Conservation (phyloP, 2,888 invertebrate genomes). For the Ganaspis brasiliensis region DNA sequence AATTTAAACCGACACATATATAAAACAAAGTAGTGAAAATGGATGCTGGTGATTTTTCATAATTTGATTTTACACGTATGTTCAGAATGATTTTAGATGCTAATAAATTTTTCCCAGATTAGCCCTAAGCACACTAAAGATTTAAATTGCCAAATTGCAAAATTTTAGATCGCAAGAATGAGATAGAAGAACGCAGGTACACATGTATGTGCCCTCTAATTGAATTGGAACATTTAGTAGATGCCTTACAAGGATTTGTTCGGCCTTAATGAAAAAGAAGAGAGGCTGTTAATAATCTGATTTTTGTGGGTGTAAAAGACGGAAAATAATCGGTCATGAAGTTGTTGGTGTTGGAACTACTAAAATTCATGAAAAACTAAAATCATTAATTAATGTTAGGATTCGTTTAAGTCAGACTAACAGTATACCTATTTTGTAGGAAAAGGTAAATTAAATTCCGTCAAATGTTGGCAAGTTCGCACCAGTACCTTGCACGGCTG, state of each 20-base stretch:
- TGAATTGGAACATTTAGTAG: constrained; percentile 1
- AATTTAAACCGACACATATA: background rate
- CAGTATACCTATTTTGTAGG: too few relatives aligned
- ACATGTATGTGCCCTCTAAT: constrained; percentile 9
- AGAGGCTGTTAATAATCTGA: constrained; percentile 8
- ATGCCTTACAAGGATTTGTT: constrained; percentile 5
- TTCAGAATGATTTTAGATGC: too few relatives aligned
- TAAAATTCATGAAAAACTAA: constrained; percentile 14
- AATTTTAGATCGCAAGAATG: too few relatives aligned
- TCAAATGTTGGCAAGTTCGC: constrained; percentile 16
- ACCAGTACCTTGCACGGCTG: background rate
- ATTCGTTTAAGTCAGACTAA: too few relatives aligned
- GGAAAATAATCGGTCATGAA: background rate
- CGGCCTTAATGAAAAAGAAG: background rate
- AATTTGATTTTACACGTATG: too few relatives aligned
- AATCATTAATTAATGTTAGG: too few relatives aligned
- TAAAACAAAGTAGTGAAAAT: background rate
- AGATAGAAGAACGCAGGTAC: too few relatives aligned
- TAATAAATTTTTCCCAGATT: too few relatives aligned
- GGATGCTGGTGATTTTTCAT: too few relatives aligned
- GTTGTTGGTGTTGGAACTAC: background rate
- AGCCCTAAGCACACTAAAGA: too few relatives aligned
- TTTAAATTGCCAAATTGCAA: too few relatives aligned
- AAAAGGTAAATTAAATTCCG: too few relatives aligned
- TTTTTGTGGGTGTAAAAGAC: constrained; percentile 5